Evolutionary conservation across 1,140 invertebrate species (phyloP).

Genomic region (Drosophila bifasciata): DNA sequence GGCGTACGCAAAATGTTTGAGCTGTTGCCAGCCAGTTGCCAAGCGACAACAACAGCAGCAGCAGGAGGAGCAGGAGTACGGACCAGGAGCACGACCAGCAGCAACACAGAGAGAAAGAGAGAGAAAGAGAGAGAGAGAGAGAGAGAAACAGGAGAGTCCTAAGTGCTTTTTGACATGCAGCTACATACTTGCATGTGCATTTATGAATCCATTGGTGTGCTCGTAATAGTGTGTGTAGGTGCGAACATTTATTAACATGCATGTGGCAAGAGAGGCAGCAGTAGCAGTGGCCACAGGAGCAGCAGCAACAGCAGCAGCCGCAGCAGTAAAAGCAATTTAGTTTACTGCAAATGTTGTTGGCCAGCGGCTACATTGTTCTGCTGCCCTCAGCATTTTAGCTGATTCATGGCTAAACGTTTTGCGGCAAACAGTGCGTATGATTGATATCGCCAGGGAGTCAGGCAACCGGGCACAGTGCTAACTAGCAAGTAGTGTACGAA

Average conservation of each 20-base stretch:
- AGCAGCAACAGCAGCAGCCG: slow-evolving; percentile 57
- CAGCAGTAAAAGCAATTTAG: slow-evolving; percentile 76
- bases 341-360: slow-evolving; percentile 72
- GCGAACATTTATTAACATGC: slow-evolving; percentile 80
- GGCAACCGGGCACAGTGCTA: slow-evolving; percentile 33
- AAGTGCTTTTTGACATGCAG: slow-evolving; percentile 80
- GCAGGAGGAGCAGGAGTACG: slow-evolving; percentile 6
- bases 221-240: slow-evolving; percentile 47
- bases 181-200: slow-evolving; percentile 50
- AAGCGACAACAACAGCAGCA: slow-evolving; percentile 21
- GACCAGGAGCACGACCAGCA: slow-evolving; percentile 2
- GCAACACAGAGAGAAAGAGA: slow-evolving; percentile 21
- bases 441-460: slow-evolving; percentile 58
- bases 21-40: slow-evolving; percentile 52
- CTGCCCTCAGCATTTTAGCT: slow-evolving; percentile 67
- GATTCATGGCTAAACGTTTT: slow-evolving; percentile 77
- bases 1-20: slow-evolving; percentile 75
- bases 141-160: slow-evolving; percentile 18
- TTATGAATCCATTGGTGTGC: slow-evolving; percentile 31
- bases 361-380: slow-evolving; percentile 53
- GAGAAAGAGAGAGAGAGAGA: slow-evolving; percentile 23
- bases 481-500: slow-evolving; percentile 18
- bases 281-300: slow-evolving; percentile 20
- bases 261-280: slow-evolving; percentile 26
- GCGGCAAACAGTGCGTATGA: slow-evolving; percentile 77